These are phyloP conservation scores for Nemotelus pantherinus DNA, from an alignment of 2,888 invertebrate species.

Conservation along the genomic window DNA sequence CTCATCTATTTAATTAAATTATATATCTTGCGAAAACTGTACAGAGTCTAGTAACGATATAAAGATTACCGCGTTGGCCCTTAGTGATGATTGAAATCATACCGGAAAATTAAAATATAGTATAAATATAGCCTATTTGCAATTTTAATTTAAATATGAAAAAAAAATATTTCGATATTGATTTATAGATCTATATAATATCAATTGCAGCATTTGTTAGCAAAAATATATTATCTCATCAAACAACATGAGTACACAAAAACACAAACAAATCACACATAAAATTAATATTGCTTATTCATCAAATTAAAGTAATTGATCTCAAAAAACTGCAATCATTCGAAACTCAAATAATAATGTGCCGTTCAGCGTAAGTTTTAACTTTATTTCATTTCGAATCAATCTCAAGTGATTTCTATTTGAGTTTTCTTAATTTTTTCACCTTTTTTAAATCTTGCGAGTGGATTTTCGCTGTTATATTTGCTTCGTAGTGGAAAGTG, in stretches of 20 bases:
- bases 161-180: too few species aligned
- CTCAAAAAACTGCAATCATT: neutral
- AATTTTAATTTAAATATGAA: too few species aligned
- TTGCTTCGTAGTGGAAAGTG: neutral
- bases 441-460: neutral
- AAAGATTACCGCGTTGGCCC: too few species aligned
- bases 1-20: too few species aligned
- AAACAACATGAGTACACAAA: conserved; percentile 10
- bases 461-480: neutral
- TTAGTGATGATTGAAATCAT: too few species aligned
- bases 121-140: too few species aligned
- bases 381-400: too few species aligned
- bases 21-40: too few species aligned
- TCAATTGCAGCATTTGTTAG: conserved; percentile 10
- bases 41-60: too few species aligned
- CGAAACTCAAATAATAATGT: conserved; percentile 13
- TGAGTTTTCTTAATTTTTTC: neutral
- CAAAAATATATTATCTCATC: neutral
- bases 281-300: conserved; percentile 27
- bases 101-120: too few species aligned
- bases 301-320: neutral
- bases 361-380: neutral
- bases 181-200: too few species aligned
- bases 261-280: conserved; percentile 14
- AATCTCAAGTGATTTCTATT: neutral